Evolutionary conservation across 1,140 invertebrate genomes (phyloP), one percentile per base, ranked within the genome.

Genomic region (Tribolium madens): DNA sequence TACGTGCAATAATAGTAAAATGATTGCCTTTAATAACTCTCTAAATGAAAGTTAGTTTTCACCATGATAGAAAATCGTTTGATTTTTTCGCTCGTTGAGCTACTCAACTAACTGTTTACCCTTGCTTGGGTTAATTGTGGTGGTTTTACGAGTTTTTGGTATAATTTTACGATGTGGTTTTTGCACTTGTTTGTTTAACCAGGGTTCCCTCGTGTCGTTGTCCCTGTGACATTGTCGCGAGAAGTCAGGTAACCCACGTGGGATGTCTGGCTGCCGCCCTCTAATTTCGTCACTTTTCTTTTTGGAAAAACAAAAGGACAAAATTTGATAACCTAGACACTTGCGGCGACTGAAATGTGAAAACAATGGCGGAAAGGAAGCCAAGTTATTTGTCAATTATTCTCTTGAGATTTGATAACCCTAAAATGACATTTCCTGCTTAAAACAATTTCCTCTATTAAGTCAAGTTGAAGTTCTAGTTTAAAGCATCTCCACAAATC

Each of bases 351-450:
- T 12, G 21, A 33, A 64, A 64, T 64, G 57, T 64, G 53, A 60
- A 60, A 60, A 60, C 53, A 26, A 26, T 13, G 53, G 53, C 53
- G 21, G 57, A 64, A 64, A 64, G 57, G 57, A 64, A 64, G 57
- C 57, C 57, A 33, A 64, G 57, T 26, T 57, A 26, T 71, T 46
- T 47, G 68, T 72, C 70, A 72, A 72, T 72, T 72, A 72, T 48
- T 72, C 70, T 77, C 76, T 64, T 52, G 70, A 77, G 70, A 77
- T 77, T 77, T 73, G 70, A 77, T 77, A 42, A 77, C 36, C n/a
- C 50, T 64, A 42, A 73, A 77, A 77, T 77, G 76, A 77, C 76
- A 73, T 77, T 77, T 77, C 76, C 76, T 77, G 70, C 76, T 77
- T 77, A 77, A 76, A 76, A 57, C 74, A 52, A 72, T 72, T 72